phyloP scores from a whole-genome alignment of 2,888 invertebrate species.

The Temnothorax unifasciatus region DNA sequence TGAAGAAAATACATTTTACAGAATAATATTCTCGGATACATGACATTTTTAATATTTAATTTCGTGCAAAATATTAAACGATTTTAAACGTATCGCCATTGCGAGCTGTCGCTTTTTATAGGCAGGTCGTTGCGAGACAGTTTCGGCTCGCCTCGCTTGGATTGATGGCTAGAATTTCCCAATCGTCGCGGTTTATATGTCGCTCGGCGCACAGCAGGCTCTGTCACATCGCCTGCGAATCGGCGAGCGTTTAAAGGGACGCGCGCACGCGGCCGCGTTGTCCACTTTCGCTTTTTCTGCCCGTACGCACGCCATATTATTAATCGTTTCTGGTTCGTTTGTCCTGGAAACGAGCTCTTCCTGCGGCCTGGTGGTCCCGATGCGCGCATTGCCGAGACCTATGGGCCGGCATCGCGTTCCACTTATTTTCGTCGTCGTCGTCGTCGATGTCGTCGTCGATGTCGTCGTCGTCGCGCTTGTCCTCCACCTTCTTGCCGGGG shows the following conservation, averaged over 20 bases:
- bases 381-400: constrained; percentile 79
- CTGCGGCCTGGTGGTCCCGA: constrained; percentile 82
- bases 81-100: constrained; percentile 17
- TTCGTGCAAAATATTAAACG: neutral
- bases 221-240: constrained; percentile 38
- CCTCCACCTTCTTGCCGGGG: constrained; percentile 33
- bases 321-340: constrained; percentile 84
- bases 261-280: constrained; percentile 64
- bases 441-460: constrained; percentile 59
- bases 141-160: constrained; percentile 54
- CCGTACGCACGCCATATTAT: constrained; percentile 79
- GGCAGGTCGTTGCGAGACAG: constrained; percentile 39
- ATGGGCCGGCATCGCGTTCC: constrained; percentile 71
- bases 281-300: constrained; percentile 83
- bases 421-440: constrained; percentile 72
- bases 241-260: constrained; percentile 62
- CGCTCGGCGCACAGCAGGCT: constrained; percentile 33
- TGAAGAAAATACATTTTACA: neutral
- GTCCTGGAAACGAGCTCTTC: constrained; percentile 82
- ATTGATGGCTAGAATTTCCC: constrained; percentile 53
- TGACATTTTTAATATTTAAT: neutral
- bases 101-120: constrained; percentile 14
- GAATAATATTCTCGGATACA: neutral
- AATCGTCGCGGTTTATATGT: constrained; percentile 54
- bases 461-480: constrained; percentile 62